Evolutionary conservation across 2,113 vertebrate genomes (phyloP), one percentile per base, ranked within the genome.

Genomic region (Malaclemys terrapin): DNA sequence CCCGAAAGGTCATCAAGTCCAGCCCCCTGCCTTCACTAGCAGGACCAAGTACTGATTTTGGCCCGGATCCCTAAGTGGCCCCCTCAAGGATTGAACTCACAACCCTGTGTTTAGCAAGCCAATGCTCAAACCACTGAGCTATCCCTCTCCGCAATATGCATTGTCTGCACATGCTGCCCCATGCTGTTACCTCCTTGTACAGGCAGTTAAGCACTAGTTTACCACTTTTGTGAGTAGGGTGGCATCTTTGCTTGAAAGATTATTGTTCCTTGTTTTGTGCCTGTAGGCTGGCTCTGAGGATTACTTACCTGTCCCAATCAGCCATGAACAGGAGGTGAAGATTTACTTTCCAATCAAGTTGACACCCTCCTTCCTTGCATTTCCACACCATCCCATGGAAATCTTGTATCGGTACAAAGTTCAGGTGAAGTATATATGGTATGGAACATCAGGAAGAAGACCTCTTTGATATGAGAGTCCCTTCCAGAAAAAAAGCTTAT

Each of bases 321-420:
- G 82, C 93, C 96, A 97, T 31, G 95, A 98, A 59, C 98, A 98
- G 95, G 97, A 98, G 92, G 97, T 98, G 80, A 97, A 97, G 88
- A 96, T 98, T 93, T 98, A 91, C 90, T 95, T 97, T 57, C 98
- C 97, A 38, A 97, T 98, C 72, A 93, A 79, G 62, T 93, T 98
- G 83, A 95, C 93, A 53, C 97, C 97, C 12, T 78, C 87, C 50
- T 89, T 96, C 80, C 84, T 98, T 85, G 96, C 97, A 56, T 99
- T 99, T 98, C 98, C 98, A 72, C 92, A 98, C 96, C 97, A 98
- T 95, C 98, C 97, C 54, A 47, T 93, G 81, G 96, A 86, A 87
- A 86, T 93, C 62, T 82, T 96, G 16, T 97, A 97, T 88, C 92
- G 20, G 52, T 95, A 98, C 31, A 94, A 85, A 90, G 94, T 98